Evolutionary conservation across 2,113 vertebrate species (phyloP).

Genomic region (Antigone vipio): DNA sequence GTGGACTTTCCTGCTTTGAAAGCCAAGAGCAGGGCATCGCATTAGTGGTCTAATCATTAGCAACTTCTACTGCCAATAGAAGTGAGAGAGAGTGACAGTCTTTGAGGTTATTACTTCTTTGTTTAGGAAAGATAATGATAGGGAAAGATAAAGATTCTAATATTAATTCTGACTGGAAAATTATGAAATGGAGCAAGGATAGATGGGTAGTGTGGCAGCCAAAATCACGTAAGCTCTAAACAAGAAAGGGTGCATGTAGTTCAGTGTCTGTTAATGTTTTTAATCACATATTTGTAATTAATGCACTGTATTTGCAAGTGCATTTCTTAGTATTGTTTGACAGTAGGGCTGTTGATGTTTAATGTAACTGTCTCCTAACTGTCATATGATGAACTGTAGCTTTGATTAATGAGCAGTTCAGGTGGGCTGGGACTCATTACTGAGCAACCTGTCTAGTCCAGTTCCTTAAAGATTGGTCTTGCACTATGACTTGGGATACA

Average conservation of each 20-base stretch:
- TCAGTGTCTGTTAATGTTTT: background rate
- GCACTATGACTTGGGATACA: background rate
- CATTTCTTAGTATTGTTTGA: background rate
- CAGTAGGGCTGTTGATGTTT: background rate
- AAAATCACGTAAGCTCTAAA: background rate
- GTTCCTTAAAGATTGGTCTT: background rate
- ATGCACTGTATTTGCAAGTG: background rate
- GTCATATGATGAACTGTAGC: background rate
- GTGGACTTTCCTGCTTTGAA: background rate
- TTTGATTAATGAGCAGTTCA: background rate
- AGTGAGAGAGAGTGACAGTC: background rate
- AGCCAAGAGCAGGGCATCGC: rapidly evolving
- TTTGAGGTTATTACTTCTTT: background rate
- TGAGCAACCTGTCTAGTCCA: background rate
- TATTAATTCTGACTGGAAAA: background rate
- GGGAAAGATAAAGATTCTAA: background rate
- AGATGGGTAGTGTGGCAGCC: background rate
- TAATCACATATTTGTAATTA: background rate
- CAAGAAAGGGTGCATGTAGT: background rate
- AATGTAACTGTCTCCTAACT: background rate
- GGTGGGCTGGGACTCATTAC: background rate
- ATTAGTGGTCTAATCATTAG: background rate
- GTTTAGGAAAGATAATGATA: background rate
- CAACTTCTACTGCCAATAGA: background rate
- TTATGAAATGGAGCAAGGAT: background rate